Evolutionary conservation across 1,140 invertebrate genomes (phyloP), one percentile per base, ranked within the genome.

Genomic region (Musca domestica): DNA sequence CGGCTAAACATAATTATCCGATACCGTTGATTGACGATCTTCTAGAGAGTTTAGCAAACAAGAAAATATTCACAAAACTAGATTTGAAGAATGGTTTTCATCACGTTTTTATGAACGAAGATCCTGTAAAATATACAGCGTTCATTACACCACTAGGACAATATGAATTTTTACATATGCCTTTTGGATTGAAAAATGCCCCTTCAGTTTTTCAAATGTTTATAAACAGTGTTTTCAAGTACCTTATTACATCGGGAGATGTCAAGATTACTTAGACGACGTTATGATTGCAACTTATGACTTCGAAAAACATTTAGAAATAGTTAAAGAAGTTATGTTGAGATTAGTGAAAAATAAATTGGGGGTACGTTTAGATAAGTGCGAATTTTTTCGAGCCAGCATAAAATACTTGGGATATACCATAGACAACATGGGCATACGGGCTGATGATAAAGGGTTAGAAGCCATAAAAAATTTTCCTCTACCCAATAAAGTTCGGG

Each of bases 351-450:
- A 81, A 0, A 78, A 80, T 73, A 81, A 77, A 3, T 69, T 83
- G 47, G 41, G 74, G 34, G 71, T 83, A 1, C 81, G 81, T 25
- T 73, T 74, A 74, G 77, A 81, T 64, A 84, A 84, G 69, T 76
- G 75, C 34, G 41, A 76, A 10, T 72, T 83, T 61, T 17, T 82
- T 22, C 20, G 69, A 25, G 66, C 15, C 14, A 46, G 68, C 46
- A 68, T 83, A 5, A 74, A 82, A 66, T 83, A 74, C 72, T 69
- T 84, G 22, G 79, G 81, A 10, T 73, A 74, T 17, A 65, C 69
- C 52, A 76, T 78, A 27, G 47, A 64, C 17, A 67, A 75, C 4
- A 67, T 67, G 2, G 47, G 67, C 2, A 68, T 71, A 25, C 17
- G n/a, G 23, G 78, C 80, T 23, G 56, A 72, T 5, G 58, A 71